These are phyloP conservation scores for Dasypus novemcinctus DNA, from an alignment of 2,113 vertebrate species.

Conservation along the genomic window DNA sequence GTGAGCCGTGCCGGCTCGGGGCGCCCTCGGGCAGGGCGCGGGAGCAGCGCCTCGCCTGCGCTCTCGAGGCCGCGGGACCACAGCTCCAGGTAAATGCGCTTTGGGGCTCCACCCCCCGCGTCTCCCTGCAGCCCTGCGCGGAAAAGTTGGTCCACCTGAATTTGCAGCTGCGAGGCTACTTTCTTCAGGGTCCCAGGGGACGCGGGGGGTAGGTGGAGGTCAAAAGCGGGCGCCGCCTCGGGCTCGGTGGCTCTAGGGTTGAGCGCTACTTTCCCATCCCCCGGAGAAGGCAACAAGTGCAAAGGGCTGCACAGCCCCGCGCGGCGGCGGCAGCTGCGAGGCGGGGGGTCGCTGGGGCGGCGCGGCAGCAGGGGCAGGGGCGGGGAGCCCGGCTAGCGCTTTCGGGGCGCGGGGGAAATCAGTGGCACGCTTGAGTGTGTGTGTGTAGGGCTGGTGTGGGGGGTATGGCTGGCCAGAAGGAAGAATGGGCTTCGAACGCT, in stretches of 20 bases:
- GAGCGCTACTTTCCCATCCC: slow-evolving; percentile 29
- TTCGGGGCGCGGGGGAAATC: not conserved
- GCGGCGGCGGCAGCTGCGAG: slow-evolving; percentile 21
- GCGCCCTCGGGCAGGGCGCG: slow-evolving; percentile 22
- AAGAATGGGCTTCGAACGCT: not conserved
- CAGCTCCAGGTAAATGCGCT: slow-evolving; percentile 60
- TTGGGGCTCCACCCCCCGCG: not conserved
- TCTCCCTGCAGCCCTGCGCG: not conserved
- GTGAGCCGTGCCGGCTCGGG: slow-evolving; percentile 25
- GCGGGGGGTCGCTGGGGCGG: not conserved
- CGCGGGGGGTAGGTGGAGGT: not conserved
- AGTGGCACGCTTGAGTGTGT: not conserved
- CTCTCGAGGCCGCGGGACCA: not conserved
- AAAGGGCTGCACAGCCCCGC: not conserved
- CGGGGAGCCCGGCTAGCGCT: not conserved
- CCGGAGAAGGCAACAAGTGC: slow-evolving; percentile 60
- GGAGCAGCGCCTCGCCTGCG: slow-evolving; percentile 9
- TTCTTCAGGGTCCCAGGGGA: not conserved
- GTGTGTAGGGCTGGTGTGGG: not conserved
- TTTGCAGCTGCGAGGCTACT: not conserved
- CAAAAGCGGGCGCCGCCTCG: not conserved
- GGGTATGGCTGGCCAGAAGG: not conserved
- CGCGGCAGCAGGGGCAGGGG: not conserved
- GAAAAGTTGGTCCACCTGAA: slow-evolving; percentile 33
- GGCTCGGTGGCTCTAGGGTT: not conserved